Base-by-base conservation (phyloP, 2,888 invertebrate species). In the Cosmopolites sordidus region DNA sequence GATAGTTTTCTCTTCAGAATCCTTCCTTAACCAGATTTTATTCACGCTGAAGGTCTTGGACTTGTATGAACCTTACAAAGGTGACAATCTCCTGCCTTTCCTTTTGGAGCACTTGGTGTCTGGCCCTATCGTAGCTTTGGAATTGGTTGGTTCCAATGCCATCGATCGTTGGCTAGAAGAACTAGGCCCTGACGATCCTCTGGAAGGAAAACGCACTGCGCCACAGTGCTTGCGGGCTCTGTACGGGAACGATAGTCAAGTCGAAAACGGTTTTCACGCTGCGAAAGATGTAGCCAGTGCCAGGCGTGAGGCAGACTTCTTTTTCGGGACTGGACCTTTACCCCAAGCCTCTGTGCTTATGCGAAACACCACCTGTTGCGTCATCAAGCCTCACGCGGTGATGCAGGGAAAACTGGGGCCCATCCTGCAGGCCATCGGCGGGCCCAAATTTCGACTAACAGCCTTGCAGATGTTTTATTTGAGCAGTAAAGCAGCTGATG, bases 381-480 rank as follows among this genome's bases (percentile, higher is more conserved):
- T 96, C 47, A 84, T 96, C 41, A 95, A 95, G 72, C 96, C 96
- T 0, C 95, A 95, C 73, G 88, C 89, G 9, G 77, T 96, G 3
- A 79, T 85, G 59, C 86, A 87, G 67, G 87, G 87, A 68, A 78
- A 82, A 60, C 69, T 81, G 40, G 93, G 92, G 0, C 74, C 79
- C 48, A 87, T 92, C 1, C 75, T 94, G 15, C 78, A 79, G 48
- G 81, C 81, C 22, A 91, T 95, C 43, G 80, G 82, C 54, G 83
- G 85, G 12, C 63, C 64, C n/a, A 82, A 83, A 49, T 95, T 89
- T 66, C 78, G 81, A 41, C 82, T 96, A 39, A 84, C 87, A 0
- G 92, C 89, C 0, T 76, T 94, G 56, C 85, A 88, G 71, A 86
- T 90, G 82, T 82, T 87, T 62, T 78, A 84, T 55, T 77, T 96